Base-by-base conservation (phyloP, 2,888 invertebrate species). In the Byasa hedistus region DNA sequence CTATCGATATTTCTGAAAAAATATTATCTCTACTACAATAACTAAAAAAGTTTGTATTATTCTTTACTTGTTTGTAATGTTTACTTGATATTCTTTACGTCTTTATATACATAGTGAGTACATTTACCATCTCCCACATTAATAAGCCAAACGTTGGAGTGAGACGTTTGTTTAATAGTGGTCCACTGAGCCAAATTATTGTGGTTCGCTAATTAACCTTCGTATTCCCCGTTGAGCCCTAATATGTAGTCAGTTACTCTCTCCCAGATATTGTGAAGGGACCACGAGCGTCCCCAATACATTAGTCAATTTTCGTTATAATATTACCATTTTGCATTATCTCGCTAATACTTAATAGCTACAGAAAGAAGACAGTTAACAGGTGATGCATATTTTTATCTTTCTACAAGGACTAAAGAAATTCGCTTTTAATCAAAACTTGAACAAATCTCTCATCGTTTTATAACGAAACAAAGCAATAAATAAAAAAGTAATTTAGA, bases 221-320 rank as follows among this genome's bases (percentile, higher is more conserved):
- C n/a, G 52, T 36, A 32, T 62, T 62, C 66, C 66, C 62, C n/a
- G 32, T 57, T 21, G 61, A 55, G 58, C 52, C 21, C 58, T 48
- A 66, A 62, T 58, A 39, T 27, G 57, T 8, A 21, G 56, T 51
- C 52, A 62, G 58, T 64, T 62, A 58, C 57, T 24, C 59, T 44
- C 44, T 60, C 55, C 10, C 65, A 61, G 61, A 61, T 61, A 66
- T 66, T 66, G 61, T 44, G 21, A 21, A 61, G 66, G 66, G 66
- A 66, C 66, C 39, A 17, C 23, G 39, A 61, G 57, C 57, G 15
- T 58, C 48, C 61, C 57, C 65, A 44, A 23, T 19, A 57, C 57
- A 51, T 61, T 48, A 24, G 52, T 58, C 36, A 52, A 36, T 51
- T 57, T 57, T 39, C 39, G 57, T 61, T 39, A 61, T 24, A 52